These are phyloP conservation scores for Pilophorus perplexus DNA, from an alignment of 2,888 invertebrate species.

Conservation along the genomic window DNA sequence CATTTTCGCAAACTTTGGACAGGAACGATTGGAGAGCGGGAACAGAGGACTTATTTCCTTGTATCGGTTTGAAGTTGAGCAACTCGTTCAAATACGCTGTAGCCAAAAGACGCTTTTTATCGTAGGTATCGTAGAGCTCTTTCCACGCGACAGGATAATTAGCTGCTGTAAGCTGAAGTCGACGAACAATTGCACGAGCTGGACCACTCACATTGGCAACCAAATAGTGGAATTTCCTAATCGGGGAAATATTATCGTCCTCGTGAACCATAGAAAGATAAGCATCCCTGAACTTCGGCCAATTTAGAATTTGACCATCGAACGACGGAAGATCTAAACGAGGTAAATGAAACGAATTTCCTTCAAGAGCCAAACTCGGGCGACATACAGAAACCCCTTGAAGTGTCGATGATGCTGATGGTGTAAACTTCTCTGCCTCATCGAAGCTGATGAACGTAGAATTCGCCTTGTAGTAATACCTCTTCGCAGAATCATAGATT, in stretches of 20 bases:
- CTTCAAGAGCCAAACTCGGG: too few species aligned
- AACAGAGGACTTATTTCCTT: too few species aligned
- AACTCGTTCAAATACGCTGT: too few species aligned
- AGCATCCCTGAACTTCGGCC: not conserved
- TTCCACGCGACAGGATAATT: not conserved
- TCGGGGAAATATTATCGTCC: not conserved
- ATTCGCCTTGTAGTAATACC: too few species aligned
- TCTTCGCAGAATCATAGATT: too few species aligned
- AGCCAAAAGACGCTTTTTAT: too few species aligned
- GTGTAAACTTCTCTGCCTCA: too few species aligned
- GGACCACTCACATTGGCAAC: not conserved
- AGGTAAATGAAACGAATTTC: not conserved
- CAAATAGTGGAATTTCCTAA: constrained; percentile 17
- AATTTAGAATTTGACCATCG: not conserved
- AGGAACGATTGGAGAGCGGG: not conserved
- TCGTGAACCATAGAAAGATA: not conserved
- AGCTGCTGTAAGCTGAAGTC: not conserved
- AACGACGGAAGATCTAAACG: not conserved
- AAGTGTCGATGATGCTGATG: too few species aligned
- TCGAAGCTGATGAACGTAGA: too few species aligned
- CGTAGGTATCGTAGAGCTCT: not conserved
- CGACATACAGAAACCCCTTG: not conserved
- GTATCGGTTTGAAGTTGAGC: too few species aligned
- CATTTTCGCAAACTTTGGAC: not conserved
- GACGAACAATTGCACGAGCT: not conserved